Base-by-base conservation (phyloP, 2,888 invertebrate species). In the Epistrophe grossulariae region DNA sequence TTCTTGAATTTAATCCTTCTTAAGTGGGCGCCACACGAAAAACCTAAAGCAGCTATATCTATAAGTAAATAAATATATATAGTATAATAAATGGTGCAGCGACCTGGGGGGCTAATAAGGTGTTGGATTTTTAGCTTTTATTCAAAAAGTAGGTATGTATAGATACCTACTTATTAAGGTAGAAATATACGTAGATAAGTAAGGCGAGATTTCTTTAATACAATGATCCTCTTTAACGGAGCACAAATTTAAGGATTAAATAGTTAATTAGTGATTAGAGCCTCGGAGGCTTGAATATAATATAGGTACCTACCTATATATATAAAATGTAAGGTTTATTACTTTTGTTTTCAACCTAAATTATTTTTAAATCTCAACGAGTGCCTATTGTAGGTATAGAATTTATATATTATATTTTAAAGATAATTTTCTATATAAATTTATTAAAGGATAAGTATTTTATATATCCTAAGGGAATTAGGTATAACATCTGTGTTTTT, bases 81-180 rank as follows among this genome's bases (percentile, higher is more conserved):
- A 48, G 55, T 43, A 70, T 79, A 84, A 85, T 73, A 81, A 78
- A 78, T 70, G 55, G 70, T 55, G 70, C 70, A 70, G 35, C 40
- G 70, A 70, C 70, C 55, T 70, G 13, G 24, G 10, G 28, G 40
- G 9, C 5, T n/a, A 62, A 40, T 2, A 43, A 62, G 43, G 40
- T 62, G 19, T 43, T 40, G 40, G 40, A 13, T 52, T 24, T 15
- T 28, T 55, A 31, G 28, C 15, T 43, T 62, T 62, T 62, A 43
- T 62, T 24, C 19, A 8, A 9, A 59, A 60, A 60, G 13, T 15
- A 9, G 28, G 55, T 28, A 28, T 1, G 7, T 17, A 50, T 31
- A 35, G 35, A 2, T 31, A 31, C 31, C 31, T 31, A 31, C 31
- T 31, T 31, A 31, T 35, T 35, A 2, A 50, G 0, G 4, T 24